phyloP scores from a whole-genome alignment of 2,113 vertebrate species.

The Ceuthmochares aereus region DNA sequence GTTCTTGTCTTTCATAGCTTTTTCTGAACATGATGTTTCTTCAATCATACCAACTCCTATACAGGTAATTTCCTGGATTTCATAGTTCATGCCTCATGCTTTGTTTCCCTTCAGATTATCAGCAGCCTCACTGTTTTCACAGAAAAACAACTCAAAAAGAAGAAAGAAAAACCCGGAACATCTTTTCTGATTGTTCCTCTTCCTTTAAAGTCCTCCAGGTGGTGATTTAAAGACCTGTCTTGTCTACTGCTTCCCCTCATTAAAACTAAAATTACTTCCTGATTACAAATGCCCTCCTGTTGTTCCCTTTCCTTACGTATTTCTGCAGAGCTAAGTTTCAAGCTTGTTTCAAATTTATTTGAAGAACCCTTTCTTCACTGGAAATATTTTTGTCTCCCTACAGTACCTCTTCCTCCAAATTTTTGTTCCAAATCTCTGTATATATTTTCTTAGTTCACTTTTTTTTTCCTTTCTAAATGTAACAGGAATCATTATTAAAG shows the following conservation, averaged over 20 bases:
- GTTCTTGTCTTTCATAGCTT: not conserved
- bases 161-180: not conserved
- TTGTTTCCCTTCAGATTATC: not conserved
- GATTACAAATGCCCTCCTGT: slow-evolving; percentile 42
- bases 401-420: not conserved
- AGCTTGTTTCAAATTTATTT: slow-evolving; percentile 14
- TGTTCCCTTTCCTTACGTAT: not conserved
- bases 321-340: not conserved
- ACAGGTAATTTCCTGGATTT: not conserved
- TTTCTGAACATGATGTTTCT: not conserved
- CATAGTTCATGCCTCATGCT: not conserved
- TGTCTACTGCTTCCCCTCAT: slow-evolving; percentile 38
- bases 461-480: not conserved
- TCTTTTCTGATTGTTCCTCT: not conserved
- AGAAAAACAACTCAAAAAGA: not conserved
- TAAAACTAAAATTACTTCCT: slow-evolving; percentile 40
- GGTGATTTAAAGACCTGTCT: slow-evolving; percentile 39
- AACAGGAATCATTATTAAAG: not conserved
- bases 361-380: slow-evolving; percentile 5
- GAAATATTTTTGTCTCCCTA: not conserved
- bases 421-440: not conserved
- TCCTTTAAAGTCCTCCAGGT: slow-evolving; percentile 28
- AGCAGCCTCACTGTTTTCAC: not conserved
- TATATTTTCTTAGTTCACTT: accelerated
- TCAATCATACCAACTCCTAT: not conserved